Evolutionary conservation across 2,888 invertebrate genomes (phyloP).

Genomic region (Fragum sueziense): DNA sequence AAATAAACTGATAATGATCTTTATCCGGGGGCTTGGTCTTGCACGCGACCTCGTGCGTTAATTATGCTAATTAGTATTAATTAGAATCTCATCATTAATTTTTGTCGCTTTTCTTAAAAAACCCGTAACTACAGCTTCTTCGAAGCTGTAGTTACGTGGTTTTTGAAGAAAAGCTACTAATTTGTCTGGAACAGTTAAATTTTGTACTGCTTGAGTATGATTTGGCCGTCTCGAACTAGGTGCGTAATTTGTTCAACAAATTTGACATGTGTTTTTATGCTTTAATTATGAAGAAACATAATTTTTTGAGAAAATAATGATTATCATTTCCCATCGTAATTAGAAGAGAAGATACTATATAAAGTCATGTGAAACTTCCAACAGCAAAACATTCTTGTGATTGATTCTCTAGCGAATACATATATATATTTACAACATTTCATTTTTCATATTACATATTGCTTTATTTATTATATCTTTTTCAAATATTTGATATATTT

Average conservation of each 20-base stretch:
- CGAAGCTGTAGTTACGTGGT: no score
- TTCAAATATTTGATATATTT: no score
- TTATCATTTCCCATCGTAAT: background rate
- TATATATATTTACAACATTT: no score
- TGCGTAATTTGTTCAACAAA: background rate
- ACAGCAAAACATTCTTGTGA: background rate
- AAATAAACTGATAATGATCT: conserved; percentile 13
- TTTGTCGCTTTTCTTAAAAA: no score
- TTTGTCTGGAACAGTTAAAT: background rate
- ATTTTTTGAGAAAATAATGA: background rate
- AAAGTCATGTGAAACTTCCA: background rate
- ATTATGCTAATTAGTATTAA: conserved; percentile 1
- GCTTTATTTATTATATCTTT: no score
- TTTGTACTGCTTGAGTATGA: conserved; percentile 10
- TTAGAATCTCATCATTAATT: background rate
- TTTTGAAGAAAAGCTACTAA: background rate
- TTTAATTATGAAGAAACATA: background rate
- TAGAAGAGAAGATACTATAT: background rate
- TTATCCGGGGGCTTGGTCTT: background rate
- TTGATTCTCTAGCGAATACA: no score
- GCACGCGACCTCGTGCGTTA: conserved; percentile 1
- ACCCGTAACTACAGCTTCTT: no score
- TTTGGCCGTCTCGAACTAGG: conserved; percentile 15
- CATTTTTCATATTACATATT: no score
- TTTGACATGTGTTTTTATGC: conserved; percentile 13